A percentile compares a stretch with the other conserved stretches of the same genome.
phyloP scores from a whole-genome alignment of 2,888 invertebrate species.

The Folsomia manolachei region DNA sequence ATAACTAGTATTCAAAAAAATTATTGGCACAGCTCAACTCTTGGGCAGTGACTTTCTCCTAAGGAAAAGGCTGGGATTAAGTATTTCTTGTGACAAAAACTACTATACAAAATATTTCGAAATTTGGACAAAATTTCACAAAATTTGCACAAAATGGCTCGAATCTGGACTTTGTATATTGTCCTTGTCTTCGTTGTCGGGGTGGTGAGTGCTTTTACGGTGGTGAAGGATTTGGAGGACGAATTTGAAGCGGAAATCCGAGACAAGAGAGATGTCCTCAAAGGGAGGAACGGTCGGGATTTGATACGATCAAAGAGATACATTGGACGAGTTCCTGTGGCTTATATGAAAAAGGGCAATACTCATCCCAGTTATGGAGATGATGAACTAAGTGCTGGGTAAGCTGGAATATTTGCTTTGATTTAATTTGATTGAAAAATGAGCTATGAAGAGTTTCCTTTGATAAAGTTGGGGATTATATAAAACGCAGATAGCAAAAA shows the following conservation, averaged over 20 bases:
- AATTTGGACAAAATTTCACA: neutral
- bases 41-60: no score
- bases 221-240: neutral
- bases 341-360: slow-evolving; percentile 11
- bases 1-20: no score
- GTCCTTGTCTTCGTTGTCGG: neutral
- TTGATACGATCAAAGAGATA: slow-evolving; percentile 17
- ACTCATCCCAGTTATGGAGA: neutral
- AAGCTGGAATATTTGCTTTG: neutral
- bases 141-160: neutral
- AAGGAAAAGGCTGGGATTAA: no score
- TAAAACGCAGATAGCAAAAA: no score
- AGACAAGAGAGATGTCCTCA: slow-evolving; percentile 4
- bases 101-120: no score
- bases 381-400: neutral
- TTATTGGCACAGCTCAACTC: no score
- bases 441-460: no score
- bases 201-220: neutral
- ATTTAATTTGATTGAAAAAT: no score
- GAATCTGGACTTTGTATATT: neutral
- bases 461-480: neutral
- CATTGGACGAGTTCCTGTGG: slow-evolving; percentile 13
- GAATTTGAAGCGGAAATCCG: neutral
- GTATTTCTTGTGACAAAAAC: no score
- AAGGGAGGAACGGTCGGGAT: slow-evolving; percentile 6